Percentiles rank a stretch among this genome's conserved stretches.
phyloP scores from a whole-genome alignment of 2,113 vertebrate species.

The Dendropsophus ebraccatus region DNA sequence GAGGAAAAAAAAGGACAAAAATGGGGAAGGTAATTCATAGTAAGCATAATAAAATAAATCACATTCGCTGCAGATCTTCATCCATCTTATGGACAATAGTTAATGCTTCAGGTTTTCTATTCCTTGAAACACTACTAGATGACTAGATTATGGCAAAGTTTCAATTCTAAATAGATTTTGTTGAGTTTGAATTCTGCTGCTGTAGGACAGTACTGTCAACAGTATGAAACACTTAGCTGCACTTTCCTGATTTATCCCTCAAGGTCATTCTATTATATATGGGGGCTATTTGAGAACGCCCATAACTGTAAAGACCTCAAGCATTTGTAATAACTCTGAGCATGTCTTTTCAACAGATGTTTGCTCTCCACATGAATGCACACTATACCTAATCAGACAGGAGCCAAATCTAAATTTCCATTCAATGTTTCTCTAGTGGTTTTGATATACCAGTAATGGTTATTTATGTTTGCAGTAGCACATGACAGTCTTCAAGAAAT shows the following conservation, averaged over 20 bases:
- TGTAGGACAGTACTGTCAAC: background rate
- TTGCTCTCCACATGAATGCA: conserved; percentile 29
- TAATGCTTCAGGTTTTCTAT: background rate
- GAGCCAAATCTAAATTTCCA: conserved; percentile 1
- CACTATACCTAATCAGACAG: background rate
- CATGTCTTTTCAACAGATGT: background rate
- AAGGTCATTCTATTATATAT: background rate
- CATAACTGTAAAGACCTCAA: background rate
- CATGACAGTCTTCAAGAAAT: conserved; percentile 29
- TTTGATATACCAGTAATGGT: conserved; percentile 22
- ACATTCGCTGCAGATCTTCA: background rate
- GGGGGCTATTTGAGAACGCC: background rate
- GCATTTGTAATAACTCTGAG: background rate
- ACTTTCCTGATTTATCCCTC: background rate
- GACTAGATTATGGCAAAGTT: background rate
- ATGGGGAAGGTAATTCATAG: background rate
- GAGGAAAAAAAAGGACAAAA: background rate
- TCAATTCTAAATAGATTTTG: background rate
- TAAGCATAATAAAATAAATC: background rate
- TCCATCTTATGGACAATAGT: background rate
- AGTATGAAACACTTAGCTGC: background rate
- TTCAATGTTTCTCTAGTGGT: background rate
- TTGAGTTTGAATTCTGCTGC: background rate
- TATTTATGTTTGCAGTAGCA: conserved; percentile 20
- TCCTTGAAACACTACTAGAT: background rate